A percentile compares a stretch with the other conserved stretches of the same genome.
These are phyloP conservation scores for Karalla daura DNA, from an alignment of 2,797 vertebrate genomes.

Conservation along the genomic window DNA sequence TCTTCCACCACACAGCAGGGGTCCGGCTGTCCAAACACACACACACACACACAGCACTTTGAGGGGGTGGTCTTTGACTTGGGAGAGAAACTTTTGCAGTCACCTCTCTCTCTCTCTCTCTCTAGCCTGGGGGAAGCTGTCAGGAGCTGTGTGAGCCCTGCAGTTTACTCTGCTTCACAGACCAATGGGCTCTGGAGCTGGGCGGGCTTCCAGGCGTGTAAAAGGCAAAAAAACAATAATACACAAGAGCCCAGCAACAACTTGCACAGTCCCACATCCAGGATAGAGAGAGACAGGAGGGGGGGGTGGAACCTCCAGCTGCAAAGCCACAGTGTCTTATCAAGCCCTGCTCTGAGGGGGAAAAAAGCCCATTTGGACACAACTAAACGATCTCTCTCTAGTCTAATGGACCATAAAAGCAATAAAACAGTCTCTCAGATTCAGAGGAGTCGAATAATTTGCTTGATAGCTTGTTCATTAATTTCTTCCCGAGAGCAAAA, in stretches of 20 bases:
- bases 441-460: constrained; percentile 48
- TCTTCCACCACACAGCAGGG: constrained; percentile 23
- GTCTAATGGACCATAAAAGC: constrained; percentile 62
- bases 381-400: constrained; percentile 51
- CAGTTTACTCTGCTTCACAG: constrained; percentile 65
- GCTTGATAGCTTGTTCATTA: constrained; percentile 60
- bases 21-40: constrained; percentile 28
- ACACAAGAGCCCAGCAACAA: constrained; percentile 68
- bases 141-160: constrained; percentile 56
- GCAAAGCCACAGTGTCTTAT: constrained; percentile 43
- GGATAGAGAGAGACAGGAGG: neutral
- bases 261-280: constrained; percentile 50
- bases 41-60: constrained; percentile 38
- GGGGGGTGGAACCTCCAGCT: neutral
- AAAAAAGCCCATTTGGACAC: constrained; percentile 48
- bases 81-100: constrained; percentile 49
- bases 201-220: constrained; percentile 71
- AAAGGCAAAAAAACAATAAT: constrained; percentile 76
- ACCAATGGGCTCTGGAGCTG: constrained; percentile 74
- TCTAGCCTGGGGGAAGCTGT: constrained; percentile 67
- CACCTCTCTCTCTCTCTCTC: constrained; percentile 33
- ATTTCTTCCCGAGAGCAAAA: constrained; percentile 50
- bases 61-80: constrained; percentile 49
- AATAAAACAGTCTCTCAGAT: constrained; percentile 54
- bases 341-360: constrained; percentile 41